Evolutionary conservation across 2,888 invertebrate genomes (phyloP).

Genomic region (Hanleya hanleyi): DNA sequence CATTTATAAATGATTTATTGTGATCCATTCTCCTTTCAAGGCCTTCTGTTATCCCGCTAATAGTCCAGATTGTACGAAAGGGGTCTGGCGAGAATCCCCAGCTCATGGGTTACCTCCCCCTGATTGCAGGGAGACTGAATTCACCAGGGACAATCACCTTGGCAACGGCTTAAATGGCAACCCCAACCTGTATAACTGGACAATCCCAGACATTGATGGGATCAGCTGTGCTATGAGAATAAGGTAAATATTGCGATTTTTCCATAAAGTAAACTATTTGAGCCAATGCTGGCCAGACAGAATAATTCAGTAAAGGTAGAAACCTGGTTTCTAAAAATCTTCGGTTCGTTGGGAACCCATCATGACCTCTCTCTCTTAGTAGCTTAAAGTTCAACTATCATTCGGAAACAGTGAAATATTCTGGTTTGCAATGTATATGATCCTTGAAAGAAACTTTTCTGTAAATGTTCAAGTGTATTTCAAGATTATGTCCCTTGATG

Average conservation of each 20-base stretch:
- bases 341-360: too few relatives aligned
- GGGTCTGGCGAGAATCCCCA: constrained; percentile 62
- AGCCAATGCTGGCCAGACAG: background rate
- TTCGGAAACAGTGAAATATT: too few relatives aligned
- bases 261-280: background rate
- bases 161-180: constrained; percentile 70
- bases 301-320: background rate
- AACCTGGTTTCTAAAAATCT: background rate
- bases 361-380: too few relatives aligned
- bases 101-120: constrained; percentile 68
- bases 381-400: too few relatives aligned
- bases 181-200: constrained; percentile 70
- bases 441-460: too few relatives aligned
- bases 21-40: too few relatives aligned
- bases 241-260: constrained; percentile 47
- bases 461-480: too few relatives aligned
- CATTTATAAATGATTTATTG: too few relatives aligned
- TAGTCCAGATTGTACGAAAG: constrained; percentile 42
- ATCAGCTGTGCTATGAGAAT: constrained; percentile 70
- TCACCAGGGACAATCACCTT: constrained; percentile 71
- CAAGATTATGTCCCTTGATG: too few relatives aligned
- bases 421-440: too few relatives aligned
- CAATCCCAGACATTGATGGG: constrained; percentile 62
- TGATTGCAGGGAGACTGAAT: constrained; percentile 70
- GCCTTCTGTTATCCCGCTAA: constrained; percentile 43